Base-by-base conservation (phyloP, 2,888 invertebrate species). In the Ferrisia virgata region DNA sequence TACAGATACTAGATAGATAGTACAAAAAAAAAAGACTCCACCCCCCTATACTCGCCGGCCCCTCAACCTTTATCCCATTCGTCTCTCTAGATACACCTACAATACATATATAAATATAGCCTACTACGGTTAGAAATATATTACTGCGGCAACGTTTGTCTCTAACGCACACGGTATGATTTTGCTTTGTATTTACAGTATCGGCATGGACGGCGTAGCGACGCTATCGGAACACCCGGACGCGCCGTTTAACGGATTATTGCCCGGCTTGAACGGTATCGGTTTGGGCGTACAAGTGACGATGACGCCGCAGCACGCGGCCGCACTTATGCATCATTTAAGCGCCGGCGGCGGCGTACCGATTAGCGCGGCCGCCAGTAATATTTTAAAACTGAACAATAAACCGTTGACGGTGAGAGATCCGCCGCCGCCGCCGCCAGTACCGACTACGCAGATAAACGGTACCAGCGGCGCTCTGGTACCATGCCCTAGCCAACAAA, bases 171-270 rank as follows among this genome's bases (percentile, higher is more conserved):
- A 22, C 9, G 53, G 22, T 53, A 18, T 53, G 8, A 8, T 22
- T 53, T 33, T 85, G 79, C 53, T 36, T 84, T 47, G 33, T 84
- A 85, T 85, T 86, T 86, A n/a, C 86, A 87, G 87, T 85, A 86
- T 87, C 86, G 87, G 87, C 85, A 87, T 87, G 87, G 87, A 87
- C 82, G 86, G 86, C 83, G 86, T 87, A 85, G 87, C 87, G 39
- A 85, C 86, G 33, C 58, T 86, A 22, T 87, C 87, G 78, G 87
- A 86, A 85, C 87, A 87, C 85, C 85, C 86, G 76, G 86, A 87
- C 15, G 79, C 85, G 69, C 86, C 86, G 83, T 87, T 87, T 82
- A 87, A 87, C 85, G 87, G 87, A 47, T 85, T 87, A 85, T 85
- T 87, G 39, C 87, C 87, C n/a, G 86, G 85, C 3, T 85, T 87